Percentiles rank a stretch among this genome's conserved stretches.
phyloP scores from a whole-genome alignment of 1,140 invertebrate genomes.

The Zaprionus ghesquierei region DNA sequence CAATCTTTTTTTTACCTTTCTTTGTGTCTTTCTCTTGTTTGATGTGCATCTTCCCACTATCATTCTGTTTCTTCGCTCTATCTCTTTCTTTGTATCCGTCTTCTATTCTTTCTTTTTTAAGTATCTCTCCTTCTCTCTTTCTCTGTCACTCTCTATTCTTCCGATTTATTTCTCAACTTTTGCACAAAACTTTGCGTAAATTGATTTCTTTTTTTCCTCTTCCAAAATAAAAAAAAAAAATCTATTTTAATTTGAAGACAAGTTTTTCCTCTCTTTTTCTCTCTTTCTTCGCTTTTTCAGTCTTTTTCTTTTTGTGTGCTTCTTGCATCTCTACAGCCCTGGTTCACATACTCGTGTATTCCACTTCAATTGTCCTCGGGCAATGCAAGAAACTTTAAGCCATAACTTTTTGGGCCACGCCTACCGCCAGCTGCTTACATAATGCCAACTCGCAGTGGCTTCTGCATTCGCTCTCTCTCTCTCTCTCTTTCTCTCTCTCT shows the following conservation, averaged over 20 bases:
- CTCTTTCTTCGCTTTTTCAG: neutral
- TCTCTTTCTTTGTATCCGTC: neutral
- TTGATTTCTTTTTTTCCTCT: conserved; percentile 15
- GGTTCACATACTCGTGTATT: conserved; percentile 18
- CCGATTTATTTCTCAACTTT: conserved; percentile 9
- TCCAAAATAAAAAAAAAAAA: neutral
- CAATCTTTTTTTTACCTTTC: no score
- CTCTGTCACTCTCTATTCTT: neutral
- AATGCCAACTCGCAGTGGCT: conserved; percentile 38
- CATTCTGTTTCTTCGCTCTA: neutral
- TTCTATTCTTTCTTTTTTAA: neutral
- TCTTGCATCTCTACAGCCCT: neutral
- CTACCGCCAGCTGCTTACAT: conserved; percentile 40
- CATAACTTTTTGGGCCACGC: conserved; percentile 56
- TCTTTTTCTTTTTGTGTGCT: neutral
- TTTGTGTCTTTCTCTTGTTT: neutral
- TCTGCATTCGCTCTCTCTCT: neutral
- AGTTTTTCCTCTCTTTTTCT: neutral
- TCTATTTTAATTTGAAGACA: conserved; percentile 7
- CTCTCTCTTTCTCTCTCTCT: neutral
- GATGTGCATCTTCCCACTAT: no score
- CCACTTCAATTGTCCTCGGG: conserved; percentile 22
- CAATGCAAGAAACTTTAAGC: conserved; percentile 42
- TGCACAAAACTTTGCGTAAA: conserved; percentile 18
- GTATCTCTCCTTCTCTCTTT: neutral